Evolutionary conservation across 2,888 invertebrate species (phyloP).

Genomic region (Drosophila fulvimacula): DNA sequence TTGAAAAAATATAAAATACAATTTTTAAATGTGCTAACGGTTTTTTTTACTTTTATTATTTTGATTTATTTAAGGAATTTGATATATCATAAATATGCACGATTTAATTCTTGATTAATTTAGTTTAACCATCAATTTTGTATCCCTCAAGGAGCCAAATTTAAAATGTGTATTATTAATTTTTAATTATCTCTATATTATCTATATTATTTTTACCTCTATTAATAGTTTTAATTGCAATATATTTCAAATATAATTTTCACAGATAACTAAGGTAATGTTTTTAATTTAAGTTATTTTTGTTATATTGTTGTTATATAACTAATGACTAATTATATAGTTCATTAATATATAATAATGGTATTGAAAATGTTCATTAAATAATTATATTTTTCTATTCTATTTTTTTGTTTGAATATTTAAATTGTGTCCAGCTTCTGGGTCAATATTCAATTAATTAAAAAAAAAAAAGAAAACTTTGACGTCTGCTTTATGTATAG

Average conservation of each 20-base stretch:
- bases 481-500: background rate
- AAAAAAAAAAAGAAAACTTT: background rate
- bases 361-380: no score
- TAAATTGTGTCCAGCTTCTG: background rate
- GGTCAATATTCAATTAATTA: background rate
- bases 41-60: background rate
- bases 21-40: no score
- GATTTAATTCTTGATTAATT: background rate
- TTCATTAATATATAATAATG: no score
- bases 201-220: background rate
- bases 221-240: no score
- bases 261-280: background rate
- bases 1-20: no score
- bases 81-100: background rate
- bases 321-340: no score
- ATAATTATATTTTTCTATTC: no score
- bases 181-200: no score
- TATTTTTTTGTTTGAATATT: background rate
- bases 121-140: background rate
- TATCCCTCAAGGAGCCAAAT: background rate
- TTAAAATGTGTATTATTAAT: background rate
- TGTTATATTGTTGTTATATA: no score
- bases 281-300: no score
- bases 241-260: background rate
- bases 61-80: background rate